A percentile compares a stretch with the other conserved stretches of the same genome.
Evolutionary conservation across 2,113 vertebrate species (phyloP).

Genomic region (Laterallus jamaicensis): DNA sequence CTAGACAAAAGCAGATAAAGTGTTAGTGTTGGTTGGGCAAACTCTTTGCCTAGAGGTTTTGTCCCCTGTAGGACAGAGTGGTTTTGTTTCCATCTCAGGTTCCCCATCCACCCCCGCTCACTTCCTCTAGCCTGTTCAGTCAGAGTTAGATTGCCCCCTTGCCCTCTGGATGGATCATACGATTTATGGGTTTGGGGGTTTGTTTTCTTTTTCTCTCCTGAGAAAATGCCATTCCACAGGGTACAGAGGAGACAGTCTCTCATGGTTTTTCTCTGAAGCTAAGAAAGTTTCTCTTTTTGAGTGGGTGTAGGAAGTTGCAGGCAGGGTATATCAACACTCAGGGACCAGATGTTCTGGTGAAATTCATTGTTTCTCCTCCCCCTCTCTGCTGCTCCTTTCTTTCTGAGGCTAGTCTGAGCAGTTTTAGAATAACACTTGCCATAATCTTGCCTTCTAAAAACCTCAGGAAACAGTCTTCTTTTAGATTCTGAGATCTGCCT

Average conservation of each 20-base stretch:
- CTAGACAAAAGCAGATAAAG: not conserved
- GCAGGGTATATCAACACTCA: conserved; percentile 29
- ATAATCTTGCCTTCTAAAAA: not conserved
- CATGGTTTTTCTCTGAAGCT: conserved; percentile 35
- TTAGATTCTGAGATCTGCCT: not conserved
- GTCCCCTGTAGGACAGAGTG: not conserved
- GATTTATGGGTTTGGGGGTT: conserved; percentile 9
- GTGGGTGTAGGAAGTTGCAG: conserved; percentile 66
- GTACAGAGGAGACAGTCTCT: conserved; percentile 11
- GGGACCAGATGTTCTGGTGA: conserved; percentile 58
- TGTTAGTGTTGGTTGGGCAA: not conserved
- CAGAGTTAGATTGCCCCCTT: not conserved
- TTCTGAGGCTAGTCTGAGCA: not conserved
- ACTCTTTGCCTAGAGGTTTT: not conserved
- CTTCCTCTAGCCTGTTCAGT: conserved; percentile 8
- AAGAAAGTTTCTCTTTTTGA: conserved; percentile 31
- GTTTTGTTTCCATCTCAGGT: conserved; percentile 47
- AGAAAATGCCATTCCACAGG: conserved; percentile 24
- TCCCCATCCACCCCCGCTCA: not conserved
- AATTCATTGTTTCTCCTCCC: conserved; percentile 38
- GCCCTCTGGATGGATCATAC: not conserved
- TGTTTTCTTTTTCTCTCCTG: conserved; percentile 32
- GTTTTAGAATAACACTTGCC: not conserved
- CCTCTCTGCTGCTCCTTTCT: conserved; percentile 26
- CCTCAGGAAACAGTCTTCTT: not conserved